phyloP scores from a whole-genome alignment of 92 coral and sea anemone species.

The Epizoanthus illoricatus region DNA sequence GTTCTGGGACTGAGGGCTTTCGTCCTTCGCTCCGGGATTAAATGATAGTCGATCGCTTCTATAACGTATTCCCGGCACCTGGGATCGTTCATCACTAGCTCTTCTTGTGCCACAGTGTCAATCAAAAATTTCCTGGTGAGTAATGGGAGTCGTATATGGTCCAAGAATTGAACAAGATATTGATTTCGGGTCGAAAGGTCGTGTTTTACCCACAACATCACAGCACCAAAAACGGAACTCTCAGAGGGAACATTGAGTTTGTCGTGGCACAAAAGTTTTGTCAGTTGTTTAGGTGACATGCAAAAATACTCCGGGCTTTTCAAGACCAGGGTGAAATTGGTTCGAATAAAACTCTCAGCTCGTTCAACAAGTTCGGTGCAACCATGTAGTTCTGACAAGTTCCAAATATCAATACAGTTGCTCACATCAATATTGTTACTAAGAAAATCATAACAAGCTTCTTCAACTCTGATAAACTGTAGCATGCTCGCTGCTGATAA shows the following conservation, averaged over 20 bases:
- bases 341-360: conserved; percentile 80
- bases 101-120: conserved; percentile 87
- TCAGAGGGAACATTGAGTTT: conserved; percentile 89
- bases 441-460: conserved; percentile 89
- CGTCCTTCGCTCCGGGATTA: conserved; percentile 87
- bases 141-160: conserved; percentile 87
- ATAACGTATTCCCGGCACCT: conserved; percentile 80
- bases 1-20: conserved; percentile 62
- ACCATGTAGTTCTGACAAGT: conserved; percentile 85
- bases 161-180: conserved; percentile 66
- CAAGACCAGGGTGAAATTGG: conserved; percentile 75
- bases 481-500: conserved; percentile 88
- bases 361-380: conserved; percentile 65
- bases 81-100: conserved; percentile 74
- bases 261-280: conserved; percentile 75
- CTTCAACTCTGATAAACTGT: conserved; percentile 83
- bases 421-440: conserved; percentile 75
- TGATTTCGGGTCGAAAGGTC: conserved; percentile 64
- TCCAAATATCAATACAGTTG: conserved; percentile 91
- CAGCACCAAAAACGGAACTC: conserved; percentile 83
- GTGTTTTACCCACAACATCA: conserved; percentile 78
- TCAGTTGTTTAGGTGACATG: conserved; percentile 68
- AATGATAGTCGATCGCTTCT: conserved; percentile 92
- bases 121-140: conserved; percentile 90
- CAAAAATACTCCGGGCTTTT: conserved; percentile 77